Conservation (phyloP, 2,113 vertebrate genomes). For the Thryonomys swinderianus region DNA sequence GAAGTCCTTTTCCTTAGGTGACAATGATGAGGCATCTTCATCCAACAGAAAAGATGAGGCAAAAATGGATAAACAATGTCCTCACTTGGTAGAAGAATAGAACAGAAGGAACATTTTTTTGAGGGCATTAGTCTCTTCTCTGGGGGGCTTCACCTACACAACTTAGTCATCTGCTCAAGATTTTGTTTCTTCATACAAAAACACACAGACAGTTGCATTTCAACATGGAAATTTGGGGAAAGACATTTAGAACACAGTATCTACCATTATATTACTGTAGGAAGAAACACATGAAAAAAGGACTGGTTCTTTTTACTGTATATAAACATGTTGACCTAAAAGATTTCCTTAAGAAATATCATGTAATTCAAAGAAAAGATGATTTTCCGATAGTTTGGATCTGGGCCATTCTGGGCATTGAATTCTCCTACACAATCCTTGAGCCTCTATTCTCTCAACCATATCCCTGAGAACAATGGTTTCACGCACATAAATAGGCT, state of each 20-base stretch:
- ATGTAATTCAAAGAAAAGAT: constrained; percentile 12
- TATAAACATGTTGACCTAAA: not conserved
- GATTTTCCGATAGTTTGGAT: not conserved
- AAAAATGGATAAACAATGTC: not conserved
- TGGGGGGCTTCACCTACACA: not conserved
- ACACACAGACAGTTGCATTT: not conserved
- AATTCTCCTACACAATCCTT: not conserved
- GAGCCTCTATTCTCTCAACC: not conserved
- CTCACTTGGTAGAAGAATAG: not conserved
- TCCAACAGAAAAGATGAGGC: not conserved
- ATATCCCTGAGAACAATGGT: not conserved
- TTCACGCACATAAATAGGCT: not conserved
- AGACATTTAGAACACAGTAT: not conserved
- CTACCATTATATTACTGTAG: not conserved
- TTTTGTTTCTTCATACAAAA: not conserved
- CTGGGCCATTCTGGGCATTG: not conserved
- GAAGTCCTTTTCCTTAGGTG: not conserved
- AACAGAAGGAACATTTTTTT: not conserved
- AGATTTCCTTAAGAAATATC: not conserved
- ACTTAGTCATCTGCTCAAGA: not conserved
- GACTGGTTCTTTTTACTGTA: not conserved
- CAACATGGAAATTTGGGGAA: not conserved
- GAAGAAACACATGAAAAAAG: not conserved
- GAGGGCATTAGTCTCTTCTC: no score
- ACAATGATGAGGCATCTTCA: not conserved